These are phyloP conservation scores for Linurgus olivaceus DNA, from an alignment of 2,797 vertebrate genomes.

Conservation along the genomic window DNA sequence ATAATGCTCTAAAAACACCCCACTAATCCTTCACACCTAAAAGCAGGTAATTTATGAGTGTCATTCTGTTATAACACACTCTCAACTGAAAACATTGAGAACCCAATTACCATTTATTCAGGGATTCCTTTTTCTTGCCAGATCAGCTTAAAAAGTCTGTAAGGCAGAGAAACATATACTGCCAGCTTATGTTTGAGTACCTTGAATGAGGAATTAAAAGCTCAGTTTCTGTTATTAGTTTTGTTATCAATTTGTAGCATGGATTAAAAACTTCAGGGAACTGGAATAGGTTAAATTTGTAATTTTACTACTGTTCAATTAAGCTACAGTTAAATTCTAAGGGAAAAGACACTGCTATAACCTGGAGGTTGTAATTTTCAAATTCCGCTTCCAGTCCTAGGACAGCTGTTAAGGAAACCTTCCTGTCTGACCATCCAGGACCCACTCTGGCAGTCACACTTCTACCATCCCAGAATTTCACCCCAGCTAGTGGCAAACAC, in stretches of 20 bases:
- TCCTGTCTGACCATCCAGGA: neutral
- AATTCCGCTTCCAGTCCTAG: neutral
- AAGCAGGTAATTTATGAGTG: neutral
- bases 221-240: neutral
- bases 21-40: neutral
- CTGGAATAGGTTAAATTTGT: neutral
- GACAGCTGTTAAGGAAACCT: neutral
- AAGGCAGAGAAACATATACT: accelerated
- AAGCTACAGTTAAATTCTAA: neutral
- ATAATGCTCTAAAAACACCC: neutral
- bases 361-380: neutral
- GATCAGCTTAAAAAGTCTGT: neutral
- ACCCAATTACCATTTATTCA: neutral
- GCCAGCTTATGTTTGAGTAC: neutral
- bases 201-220: neutral
- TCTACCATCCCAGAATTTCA: neutral
- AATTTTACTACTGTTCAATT: neutral
- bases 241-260: neutral
- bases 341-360: neutral
- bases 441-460: neutral
- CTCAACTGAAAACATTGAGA: neutral
- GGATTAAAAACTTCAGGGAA: neutral
- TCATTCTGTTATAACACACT: neutral
- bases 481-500: neutral
- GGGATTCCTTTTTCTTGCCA: neutral